phyloP scores from a whole-genome alignment of 2,888 invertebrate species.

The Sacculina carcini region DNA sequence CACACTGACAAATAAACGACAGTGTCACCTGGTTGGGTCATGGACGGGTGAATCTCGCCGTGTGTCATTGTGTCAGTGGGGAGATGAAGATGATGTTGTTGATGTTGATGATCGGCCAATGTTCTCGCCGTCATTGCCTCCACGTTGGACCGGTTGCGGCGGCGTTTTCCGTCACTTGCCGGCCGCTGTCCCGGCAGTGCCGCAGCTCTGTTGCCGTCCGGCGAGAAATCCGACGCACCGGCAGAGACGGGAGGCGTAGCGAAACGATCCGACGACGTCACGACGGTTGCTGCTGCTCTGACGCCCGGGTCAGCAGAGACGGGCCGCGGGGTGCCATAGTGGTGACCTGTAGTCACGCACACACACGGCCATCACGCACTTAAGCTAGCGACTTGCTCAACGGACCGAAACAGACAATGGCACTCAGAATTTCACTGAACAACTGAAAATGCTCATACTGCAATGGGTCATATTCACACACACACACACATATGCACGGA shows the following conservation, averaged over 20 bases:
- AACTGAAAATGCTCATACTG: no score
- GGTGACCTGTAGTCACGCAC: conserved; percentile 24
- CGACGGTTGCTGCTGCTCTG: background rate
- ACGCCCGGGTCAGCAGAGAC: conserved; percentile 18
- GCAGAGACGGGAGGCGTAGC: background rate
- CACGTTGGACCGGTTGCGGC: conserved; percentile 28
- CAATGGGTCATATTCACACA: no score
- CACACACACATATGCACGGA: no score
- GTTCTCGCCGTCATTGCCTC: conserved; percentile 25
- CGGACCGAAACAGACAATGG: no score
- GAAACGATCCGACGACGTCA: conserved; percentile 6
- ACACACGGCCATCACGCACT: no score
- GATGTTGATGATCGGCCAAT: conserved; percentile 18
- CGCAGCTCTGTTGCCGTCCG: conserved; percentile 12
- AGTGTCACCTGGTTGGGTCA: no score
- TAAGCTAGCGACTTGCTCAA: no score
- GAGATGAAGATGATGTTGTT: background rate
- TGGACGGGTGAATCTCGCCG: no score
- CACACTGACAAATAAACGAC: no score
- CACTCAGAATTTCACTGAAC: no score
- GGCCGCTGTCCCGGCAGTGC: conserved; percentile 26
- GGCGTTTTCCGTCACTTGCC: conserved; percentile 26
- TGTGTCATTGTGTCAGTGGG: background rate
- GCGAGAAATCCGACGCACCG: background rate
- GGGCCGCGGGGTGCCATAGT: conserved; percentile 33